Evolutionary conservation across 2,888 invertebrate genomes (phyloP).

Genomic region (Leucophenga montana): DNA sequence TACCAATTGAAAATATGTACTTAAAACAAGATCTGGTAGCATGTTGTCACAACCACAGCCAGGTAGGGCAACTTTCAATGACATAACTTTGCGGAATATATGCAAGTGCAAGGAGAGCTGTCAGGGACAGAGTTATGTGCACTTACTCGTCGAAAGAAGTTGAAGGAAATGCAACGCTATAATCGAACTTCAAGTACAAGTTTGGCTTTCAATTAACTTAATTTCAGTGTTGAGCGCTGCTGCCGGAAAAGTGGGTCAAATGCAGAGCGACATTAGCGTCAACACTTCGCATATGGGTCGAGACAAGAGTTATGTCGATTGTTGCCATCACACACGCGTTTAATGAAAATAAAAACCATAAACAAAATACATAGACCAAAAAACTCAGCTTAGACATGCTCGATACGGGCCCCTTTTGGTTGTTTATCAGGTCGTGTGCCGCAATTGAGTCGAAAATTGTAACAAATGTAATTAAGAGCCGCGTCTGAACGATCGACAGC

Average conservation of each 20-base stretch:
- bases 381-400: not conserved
- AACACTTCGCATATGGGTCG: slow-evolving; percentile 13
- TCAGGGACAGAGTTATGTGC: no score
- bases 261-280: slow-evolving; percentile 9
- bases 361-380: not conserved
- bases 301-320: slow-evolving; percentile 11
- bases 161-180: slow-evolving; percentile 15
- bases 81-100: not conserved
- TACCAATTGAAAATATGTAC: not conserved
- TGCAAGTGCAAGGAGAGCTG: no score
- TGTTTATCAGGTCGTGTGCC: no score
- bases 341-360: not conserved
- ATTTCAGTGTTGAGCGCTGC: not conserved
- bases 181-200: slow-evolving; percentile 21
- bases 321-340: slow-evolving; percentile 5
- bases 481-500: not conserved
- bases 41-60: no score
- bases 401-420: not conserved
- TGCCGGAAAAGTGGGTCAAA: slow-evolving; percentile 20
- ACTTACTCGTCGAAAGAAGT: not conserved
- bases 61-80: slow-evolving; percentile 1
- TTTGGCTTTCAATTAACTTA: slow-evolving; percentile 19
- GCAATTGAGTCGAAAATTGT: no score
- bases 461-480: slow-evolving; percentile 6
- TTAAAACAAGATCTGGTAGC: slow-evolving; percentile 13